Conservation (phyloP, 2,888 invertebrate species). For the Aphodius granarius region DNA sequence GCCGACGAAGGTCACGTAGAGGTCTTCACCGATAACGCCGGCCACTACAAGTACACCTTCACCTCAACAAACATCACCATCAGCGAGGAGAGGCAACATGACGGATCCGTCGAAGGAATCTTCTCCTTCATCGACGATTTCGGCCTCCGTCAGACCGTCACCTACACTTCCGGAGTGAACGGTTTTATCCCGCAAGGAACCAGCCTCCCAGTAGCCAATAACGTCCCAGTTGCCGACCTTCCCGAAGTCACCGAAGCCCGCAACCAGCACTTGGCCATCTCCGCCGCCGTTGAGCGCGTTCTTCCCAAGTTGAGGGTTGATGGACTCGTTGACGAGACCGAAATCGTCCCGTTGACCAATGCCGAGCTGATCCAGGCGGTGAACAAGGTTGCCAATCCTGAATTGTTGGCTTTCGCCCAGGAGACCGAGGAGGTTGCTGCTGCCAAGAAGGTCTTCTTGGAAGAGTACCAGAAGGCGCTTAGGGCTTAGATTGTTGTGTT, state of each 20-base stretch:
- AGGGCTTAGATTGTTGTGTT: not conserved
- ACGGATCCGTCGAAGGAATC: constrained; percentile 23
- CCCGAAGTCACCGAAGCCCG: constrained; percentile 22
- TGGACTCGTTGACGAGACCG: constrained; percentile 13
- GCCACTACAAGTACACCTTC: constrained; percentile 21
- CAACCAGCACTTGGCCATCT: constrained; percentile 18
- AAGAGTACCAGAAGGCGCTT: constrained; percentile 14
- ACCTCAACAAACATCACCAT: constrained; percentile 18
- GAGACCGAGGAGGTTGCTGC: constrained; percentile 20
- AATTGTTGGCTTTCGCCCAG: constrained; percentile 4
- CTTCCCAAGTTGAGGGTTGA: constrained; percentile 20
- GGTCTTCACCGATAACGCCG: constrained; percentile 17
- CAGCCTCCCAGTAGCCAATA: constrained; percentile 13
- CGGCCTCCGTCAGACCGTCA: constrained; percentile 19
- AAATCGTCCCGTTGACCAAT: constrained; percentile 17
- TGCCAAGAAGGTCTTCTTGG: constrained; percentile 19
- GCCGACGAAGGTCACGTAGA: constrained; percentile 19
- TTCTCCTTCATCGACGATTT: constrained; percentile 21
- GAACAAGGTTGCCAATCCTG: constrained; percentile 11
- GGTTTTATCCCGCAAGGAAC: constrained; percentile 19
- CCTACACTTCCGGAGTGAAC: constrained; percentile 20
- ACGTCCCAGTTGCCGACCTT: constrained; percentile 6
- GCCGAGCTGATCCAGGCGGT: constrained; percentile 20
- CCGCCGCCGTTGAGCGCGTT: constrained; percentile 16
- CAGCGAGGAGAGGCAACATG: constrained; percentile 21